Base-by-base conservation (phyloP, 2,797 vertebrate genomes). In the Apogon talboti region DNA sequence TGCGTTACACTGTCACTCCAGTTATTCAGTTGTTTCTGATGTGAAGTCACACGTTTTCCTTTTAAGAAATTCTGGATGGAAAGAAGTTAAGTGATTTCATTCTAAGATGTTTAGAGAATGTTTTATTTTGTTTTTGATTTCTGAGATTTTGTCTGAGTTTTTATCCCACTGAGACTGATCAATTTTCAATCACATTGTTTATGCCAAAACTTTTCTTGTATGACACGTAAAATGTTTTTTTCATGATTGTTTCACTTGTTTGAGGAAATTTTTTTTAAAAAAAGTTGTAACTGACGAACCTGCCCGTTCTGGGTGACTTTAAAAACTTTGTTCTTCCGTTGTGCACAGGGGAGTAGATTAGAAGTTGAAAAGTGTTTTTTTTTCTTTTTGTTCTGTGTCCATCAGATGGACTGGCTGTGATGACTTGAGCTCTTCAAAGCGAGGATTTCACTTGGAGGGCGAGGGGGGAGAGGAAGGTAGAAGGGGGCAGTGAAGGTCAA, bases 401-500 rank as follows among this genome's bases (percentile, higher is more conserved):
- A 56, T 78, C 76, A 82, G 76, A 43, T 58, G 53, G 30, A 76
- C 50, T 38, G 41, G 47, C 50, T 1, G 14, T n/a, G 61, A 64
- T 16, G 63, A 42, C 66, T 74, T 62, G 55, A 83, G 57, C 24
- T 41, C 73, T 71, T 84, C 66, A 86, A 82, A 81, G 84, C 64
- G 9, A 42, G 52, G 76, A 78, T 77, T 80, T 78, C 12, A 71
- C 54, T 53, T 60, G 49, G 42, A 45, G 57, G 52, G 57, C 28
- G 64, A 38, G 41, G 18, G 41, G 66, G 55, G 33, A n/a, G 61
- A 64, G 64, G 43, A 16, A 59, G 66, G 58, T 59, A 37, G 42
- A 53, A 35, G 45, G 18, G 77, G 64, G 61, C 66, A 77, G 60
- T 47, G 52, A 76, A 78, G 88, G 84, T 89, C 83, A 90, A 57